Evolutionary conservation across 2,797 vertebrate genomes (phyloP), one percentile per base, ranked within the genome.

Genomic region (Peromyscus melanophrys): DNA sequence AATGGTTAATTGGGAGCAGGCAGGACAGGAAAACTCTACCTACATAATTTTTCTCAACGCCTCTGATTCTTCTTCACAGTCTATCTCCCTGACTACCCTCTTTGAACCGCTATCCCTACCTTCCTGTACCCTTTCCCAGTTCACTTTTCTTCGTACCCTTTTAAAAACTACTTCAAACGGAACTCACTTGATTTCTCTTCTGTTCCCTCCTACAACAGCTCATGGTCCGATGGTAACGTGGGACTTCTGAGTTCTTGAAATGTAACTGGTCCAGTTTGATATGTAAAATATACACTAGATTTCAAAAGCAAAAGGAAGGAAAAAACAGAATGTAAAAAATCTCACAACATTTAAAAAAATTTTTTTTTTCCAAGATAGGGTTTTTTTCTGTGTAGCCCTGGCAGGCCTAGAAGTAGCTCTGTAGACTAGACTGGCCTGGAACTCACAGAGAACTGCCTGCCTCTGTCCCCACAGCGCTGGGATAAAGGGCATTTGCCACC

Each of bases 71-170:
- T 92, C 84, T 55, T n/a, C 61, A 86, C 49, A 82, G 25, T 34
- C 46, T 10, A 69, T 16, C 71, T 76, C 82, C 40, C 52, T 25
- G 1, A 63, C 14, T 14, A 67, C 12, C 59, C 49, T 65, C 57
- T 88, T 90, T 77, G 65, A 90, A 87, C 0, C 23, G 31, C 21
- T 94, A 55, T 31, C 4, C 29, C 40, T 34, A 77, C 6, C 1
- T 67, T 34, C 52, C 75, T 29, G 19, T 34, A 23, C 31, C 16
- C 55, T 52, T 71, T 27, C 11, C 49, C 55, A 67, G n/a, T 11
- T 75, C 91, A 80, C 75, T 83, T 97, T 88, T 78, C 59, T 71
- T 83, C 92, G 93, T 61, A 89, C 67, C 87, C 55, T 89, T 57
- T 96, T 29, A 31, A 76, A 63, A 57, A 82, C 34, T 11, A 61